Evolutionary conservation across 35 echinoderm and acorn worm species (phyloP).

Genomic region (Chiridota heheva): DNA sequence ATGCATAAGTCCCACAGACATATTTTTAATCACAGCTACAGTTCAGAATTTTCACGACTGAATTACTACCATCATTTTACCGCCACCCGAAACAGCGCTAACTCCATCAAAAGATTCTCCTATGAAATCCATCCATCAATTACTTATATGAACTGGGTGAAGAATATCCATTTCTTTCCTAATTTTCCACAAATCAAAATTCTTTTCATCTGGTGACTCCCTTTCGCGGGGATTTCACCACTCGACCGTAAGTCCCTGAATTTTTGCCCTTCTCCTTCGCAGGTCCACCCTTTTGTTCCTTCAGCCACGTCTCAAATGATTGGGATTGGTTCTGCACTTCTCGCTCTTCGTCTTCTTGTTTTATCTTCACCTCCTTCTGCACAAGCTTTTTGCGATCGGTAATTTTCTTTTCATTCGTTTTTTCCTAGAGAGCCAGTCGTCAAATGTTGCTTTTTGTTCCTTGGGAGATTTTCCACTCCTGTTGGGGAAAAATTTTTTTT

Average conservation of each 20-base stretch:
- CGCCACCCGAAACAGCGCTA: too few species aligned
- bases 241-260: conserved; percentile 2
- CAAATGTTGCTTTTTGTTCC: conserved; percentile 59
- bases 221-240: conserved; percentile 41
- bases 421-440: conserved; percentile 68
- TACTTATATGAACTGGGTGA: conserved; percentile 61
- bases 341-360: conserved; percentile 75
- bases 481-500: not conserved
- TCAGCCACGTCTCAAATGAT: conserved; percentile 85
- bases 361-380: conserved; percentile 62
- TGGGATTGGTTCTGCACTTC: conserved; percentile 60
- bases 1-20: too few species aligned
- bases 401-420: conserved; percentile 53
- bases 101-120: too few species aligned
- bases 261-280: conserved; percentile 30
- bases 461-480: not conserved
- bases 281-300: conserved; percentile 56
- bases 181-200: conserved; percentile 88
- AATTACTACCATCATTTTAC: too few species aligned
- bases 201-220: conserved; percentile 59
- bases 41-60: too few species aligned
- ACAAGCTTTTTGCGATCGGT: conserved; percentile 61
- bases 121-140: conserved; percentile 29
- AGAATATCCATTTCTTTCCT: conserved; percentile 98
- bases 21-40: too few species aligned